A percentile compares a stretch with the other conserved stretches of the same genome.
These are phyloP conservation scores for Varanus komodoensis DNA, from an alignment of 2,113 vertebrate species.

Conservation along the genomic window DNA sequence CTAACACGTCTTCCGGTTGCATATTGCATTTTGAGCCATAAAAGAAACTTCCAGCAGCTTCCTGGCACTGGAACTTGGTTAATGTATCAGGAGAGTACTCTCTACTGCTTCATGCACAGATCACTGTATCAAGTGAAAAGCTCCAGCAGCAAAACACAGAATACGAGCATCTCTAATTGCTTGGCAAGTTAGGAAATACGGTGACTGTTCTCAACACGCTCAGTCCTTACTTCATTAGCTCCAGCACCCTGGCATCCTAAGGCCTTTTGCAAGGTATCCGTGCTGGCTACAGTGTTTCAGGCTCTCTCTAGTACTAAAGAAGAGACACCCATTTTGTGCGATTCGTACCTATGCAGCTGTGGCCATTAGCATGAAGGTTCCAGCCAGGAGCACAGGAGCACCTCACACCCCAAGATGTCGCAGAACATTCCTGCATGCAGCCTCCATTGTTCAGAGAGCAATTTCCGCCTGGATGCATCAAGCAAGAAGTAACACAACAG, in stretches of 20 bases:
- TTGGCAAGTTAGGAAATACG: background rate
- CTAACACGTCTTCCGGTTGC: background rate
- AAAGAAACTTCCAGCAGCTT: too few relatives aligned
- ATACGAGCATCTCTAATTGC: too few relatives aligned
- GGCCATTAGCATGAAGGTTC: conserved; percentile 76
- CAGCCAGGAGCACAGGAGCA: conserved; percentile 84
- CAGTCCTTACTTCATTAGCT: background rate
- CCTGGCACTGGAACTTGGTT: too few relatives aligned
- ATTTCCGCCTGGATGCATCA: conserved; percentile 73
- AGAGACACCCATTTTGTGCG: background rate
- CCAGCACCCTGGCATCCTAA: background rate
- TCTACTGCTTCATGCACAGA: background rate
- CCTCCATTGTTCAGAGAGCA: conserved; percentile 85
- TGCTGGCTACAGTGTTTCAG: background rate
- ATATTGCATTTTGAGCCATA: background rate
- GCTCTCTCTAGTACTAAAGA: background rate
- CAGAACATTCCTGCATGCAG: conserved; percentile 81
- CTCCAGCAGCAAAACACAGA: background rate
- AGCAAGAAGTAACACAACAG: background rate
- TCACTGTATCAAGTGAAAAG: background rate
- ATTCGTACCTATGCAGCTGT: conserved; percentile 82
- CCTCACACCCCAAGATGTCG: conserved; percentile 80
- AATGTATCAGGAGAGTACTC: background rate
- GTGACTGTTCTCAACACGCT: background rate
- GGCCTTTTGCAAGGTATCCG: background rate